phyloP scores from a whole-genome alignment of 2,888 invertebrate genomes.

The Onchidella celtica region DNA sequence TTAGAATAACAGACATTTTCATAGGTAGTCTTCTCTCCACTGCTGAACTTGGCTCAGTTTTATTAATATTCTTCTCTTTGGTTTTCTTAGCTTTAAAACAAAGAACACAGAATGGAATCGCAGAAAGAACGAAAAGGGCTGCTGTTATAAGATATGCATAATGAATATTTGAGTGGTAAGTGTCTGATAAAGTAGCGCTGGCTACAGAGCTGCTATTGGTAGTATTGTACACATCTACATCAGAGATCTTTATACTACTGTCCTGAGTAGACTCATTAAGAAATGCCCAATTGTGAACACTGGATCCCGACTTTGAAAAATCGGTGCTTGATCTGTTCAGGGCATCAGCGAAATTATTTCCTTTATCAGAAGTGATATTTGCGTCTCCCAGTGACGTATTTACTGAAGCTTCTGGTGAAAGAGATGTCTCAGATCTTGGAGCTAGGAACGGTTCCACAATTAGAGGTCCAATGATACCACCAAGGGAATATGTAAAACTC shows the following conservation, averaged over 20 bases:
- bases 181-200: background rate
- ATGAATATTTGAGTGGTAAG: constrained; percentile 13
- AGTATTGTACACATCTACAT: too few species aligned
- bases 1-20: constrained; percentile 1
- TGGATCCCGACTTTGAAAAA: too few species aligned
- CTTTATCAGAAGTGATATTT: background rate
- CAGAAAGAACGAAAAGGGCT: background rate
- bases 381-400: background rate
- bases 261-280: too few species aligned
- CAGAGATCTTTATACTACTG: too few species aligned
- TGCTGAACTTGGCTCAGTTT: background rate
- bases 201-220: too few species aligned
- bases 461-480: too few species aligned
- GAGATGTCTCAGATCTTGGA: background rate
- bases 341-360: background rate
- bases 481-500: too few species aligned
- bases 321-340: too few species aligned
- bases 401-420: background rate
- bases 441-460: constrained; percentile 35
- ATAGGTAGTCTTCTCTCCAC: background rate
- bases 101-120: constrained; percentile 11
- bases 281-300: too few species aligned
- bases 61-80: background rate
- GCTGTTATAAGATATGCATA: constrained; percentile 21
- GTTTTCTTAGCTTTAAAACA: background rate